Evolutionary conservation across 2,888 invertebrate species (phyloP), one percentile per base, ranked within the genome.

Genomic region (Dryobota labecula): DNA sequence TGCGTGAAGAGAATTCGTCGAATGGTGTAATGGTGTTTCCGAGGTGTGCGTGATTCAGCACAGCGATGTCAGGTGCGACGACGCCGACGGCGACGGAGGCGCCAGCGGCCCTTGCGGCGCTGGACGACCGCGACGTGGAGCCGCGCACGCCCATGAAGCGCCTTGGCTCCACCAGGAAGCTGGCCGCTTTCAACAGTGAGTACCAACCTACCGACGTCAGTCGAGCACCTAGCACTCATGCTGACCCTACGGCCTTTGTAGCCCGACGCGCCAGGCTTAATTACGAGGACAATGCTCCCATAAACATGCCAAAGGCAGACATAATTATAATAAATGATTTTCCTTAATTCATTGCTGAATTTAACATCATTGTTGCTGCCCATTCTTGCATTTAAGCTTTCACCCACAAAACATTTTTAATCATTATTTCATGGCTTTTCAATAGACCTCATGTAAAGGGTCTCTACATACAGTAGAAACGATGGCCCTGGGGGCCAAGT

Each of bases 101-200:
- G 30, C 72, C 72, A 20, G 98, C 75, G 98, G 93, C 92, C 90
- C 97, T 98, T 20, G 98, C 75, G 98, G 93, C 92, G 90, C 97
- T 98, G 96, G 98, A 98, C 94, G 98, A 98, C 91, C 97, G 97
- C 89, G 98, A 98, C 88, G 95, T 97, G 91, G 97, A 98, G 94
- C 96, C 97, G 82, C 97, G 97, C 90, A 98, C 98, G 84, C 98
- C 98, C 62, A 98, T 98, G 95, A 97, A 97, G 92, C 96, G 98
- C 76, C 97, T 98, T 82, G 98, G 98, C 88, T 98, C 98, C 81
- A 98, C 98, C 68, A 97, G 98, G 91, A 98, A 98, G 94, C 96
- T 98, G 82, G 96, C 98, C 57, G 97, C 98, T 74, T 98, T 98
- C 88, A 98, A 97, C 92, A 98, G 98, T 98, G 92, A 97, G 98